Evolutionary conservation across 2,888 invertebrate species (phyloP), one percentile per base, ranked within the genome.

Genomic region (Bibio marci): DNA sequence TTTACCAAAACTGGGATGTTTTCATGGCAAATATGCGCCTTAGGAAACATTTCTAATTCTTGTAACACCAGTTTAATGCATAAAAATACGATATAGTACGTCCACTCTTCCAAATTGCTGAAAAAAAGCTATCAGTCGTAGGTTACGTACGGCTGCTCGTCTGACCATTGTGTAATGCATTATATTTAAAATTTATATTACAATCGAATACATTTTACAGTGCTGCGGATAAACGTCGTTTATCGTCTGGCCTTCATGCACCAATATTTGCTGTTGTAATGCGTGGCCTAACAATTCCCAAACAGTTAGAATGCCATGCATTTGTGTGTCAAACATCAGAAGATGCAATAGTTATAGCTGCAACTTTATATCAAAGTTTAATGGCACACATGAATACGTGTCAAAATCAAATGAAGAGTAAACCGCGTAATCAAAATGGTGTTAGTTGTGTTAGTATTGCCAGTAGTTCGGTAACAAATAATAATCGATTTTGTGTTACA

Each of bases 191-290:
- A n/a, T n/a, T n/a, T n/a, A n/a, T n/a, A n/a, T n/a, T n/a, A n/a
- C n/a, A n/a, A n/a, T n/a, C n/a, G n/a, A n/a, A n/a, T n/a, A n/a
- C n/a, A n/a, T 3, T 12, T 15, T 14, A 35, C 47, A 68, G 52
- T 56, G 56, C 52, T 43, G 54, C 53, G 40, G 58, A 59, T 44
- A 51, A 57, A 44, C 40, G 55, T 47, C 62, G 52, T 46, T 56
- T 52, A 54, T 64, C 66, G 52, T 51, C 54, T 3, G 66, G 66
- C 18, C 55, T 73, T 14, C 85, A 86, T 62, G 81, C 83, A 13
- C 87, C 87, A 1, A 71, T 90, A 50, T 87, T 90, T 62, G 83
- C 87, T 35, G 87, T 88, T 22, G 86, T 90, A 41, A 88, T 88
- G 87, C 73, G 87, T 50, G 64, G 66, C 17, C 70, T 74, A 37